A percentile compares a stretch with the other conserved stretches of the same genome.
Evolutionary conservation across 2,113 vertebrate species (phyloP).

Genomic region (Peromyscus polionotus): DNA sequence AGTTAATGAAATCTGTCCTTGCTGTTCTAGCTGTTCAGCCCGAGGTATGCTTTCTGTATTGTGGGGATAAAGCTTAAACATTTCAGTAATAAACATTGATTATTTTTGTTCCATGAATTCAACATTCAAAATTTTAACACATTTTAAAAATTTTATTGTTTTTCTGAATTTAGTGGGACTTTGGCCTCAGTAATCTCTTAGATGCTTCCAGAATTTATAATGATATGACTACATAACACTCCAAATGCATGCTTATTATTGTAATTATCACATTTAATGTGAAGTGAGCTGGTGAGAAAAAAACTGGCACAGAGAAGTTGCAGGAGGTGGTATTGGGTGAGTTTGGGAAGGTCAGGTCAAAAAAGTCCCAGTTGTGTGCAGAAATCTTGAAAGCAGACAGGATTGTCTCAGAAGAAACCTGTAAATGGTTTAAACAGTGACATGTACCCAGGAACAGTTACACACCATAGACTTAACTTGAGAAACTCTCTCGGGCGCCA

Average conservation of each 20-base stretch:
- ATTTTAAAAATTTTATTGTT: background rate
- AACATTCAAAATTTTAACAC: background rate
- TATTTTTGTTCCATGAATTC: conserved; percentile 41
- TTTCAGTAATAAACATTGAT: background rate
- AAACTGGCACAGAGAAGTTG: background rate
- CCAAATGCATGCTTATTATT: conserved; percentile 19
- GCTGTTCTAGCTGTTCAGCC: background rate
- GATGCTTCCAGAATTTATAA: background rate
- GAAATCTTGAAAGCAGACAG: background rate
- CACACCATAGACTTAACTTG: background rate
- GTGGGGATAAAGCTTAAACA: background rate
- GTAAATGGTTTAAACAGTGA: background rate
- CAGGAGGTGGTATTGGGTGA: background rate
- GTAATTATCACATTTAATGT: background rate
- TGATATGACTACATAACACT: background rate
- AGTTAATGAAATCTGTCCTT: background rate
- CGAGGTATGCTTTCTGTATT: background rate
- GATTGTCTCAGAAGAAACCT: background rate
- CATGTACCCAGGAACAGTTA: background rate
- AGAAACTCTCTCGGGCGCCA: background rate
- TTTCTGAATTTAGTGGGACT: background rate
- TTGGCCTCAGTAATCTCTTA: background rate
- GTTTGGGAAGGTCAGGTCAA: background rate
- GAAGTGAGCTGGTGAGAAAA: background rate
- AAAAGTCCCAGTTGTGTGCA: background rate